phyloP scores from a whole-genome alignment of 2,113 vertebrate genomes.

The Rhabdornis inornatus region DNA sequence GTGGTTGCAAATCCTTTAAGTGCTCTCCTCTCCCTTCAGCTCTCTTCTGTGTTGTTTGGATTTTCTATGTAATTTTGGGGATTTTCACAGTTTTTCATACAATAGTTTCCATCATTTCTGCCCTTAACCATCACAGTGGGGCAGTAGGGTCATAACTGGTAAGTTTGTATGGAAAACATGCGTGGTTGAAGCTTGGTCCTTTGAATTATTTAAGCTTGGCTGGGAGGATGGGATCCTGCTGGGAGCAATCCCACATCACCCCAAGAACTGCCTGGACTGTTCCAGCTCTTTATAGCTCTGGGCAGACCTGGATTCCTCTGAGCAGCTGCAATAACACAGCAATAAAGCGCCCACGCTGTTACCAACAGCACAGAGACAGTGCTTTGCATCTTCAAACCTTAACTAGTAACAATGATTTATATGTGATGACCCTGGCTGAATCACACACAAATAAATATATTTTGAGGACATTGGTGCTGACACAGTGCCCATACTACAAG shows the following conservation, averaged over 20 bases:
- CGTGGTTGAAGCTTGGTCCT: neutral
- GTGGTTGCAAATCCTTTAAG: neutral
- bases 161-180: neutral
- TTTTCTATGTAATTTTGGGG: neutral
- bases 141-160: neutral
- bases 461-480: neutral
- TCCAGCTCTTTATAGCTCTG: neutral
- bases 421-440: neutral
- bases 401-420: neutral
- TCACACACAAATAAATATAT: neutral
- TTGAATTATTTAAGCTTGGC: neutral
- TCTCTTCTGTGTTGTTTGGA: neutral
- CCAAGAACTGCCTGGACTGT: neutral
- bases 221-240: neutral
- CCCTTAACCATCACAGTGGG: neutral
- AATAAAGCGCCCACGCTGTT: neutral
- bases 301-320: neutral
- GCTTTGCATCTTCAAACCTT: neutral
- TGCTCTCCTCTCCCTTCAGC: neutral
- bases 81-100: neutral
- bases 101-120: neutral
- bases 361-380: neutral
- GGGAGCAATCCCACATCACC: neutral
- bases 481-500: neutral
- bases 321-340: conserved; percentile 1